Conservation (phyloP, 2,888 invertebrate genomes). For the Belgica antarctica region DNA sequence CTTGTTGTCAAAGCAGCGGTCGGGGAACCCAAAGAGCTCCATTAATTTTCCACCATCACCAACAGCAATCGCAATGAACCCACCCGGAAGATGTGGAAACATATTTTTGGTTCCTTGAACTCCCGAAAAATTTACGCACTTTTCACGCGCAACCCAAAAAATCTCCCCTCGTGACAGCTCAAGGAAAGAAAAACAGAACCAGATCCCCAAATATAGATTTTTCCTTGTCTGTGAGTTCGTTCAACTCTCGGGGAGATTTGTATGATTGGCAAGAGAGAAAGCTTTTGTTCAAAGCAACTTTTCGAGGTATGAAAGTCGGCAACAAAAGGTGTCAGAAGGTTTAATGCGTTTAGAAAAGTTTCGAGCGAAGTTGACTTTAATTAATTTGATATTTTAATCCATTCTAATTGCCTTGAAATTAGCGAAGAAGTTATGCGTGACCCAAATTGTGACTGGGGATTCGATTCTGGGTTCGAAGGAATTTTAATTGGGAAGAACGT, state of each 20-base stretch:
- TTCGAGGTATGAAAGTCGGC: neutral
- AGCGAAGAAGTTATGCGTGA: too few relatives aligned
- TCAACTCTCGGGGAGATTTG: constrained; percentile 38
- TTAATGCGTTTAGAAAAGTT: neutral
- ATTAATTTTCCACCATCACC: constrained; percentile 23
- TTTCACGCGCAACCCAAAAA: neutral
- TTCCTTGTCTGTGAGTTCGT: constrained; percentile 36
- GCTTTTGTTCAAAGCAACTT: neutral
- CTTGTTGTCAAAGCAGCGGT: constrained; percentile 22
- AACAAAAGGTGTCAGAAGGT: neutral
- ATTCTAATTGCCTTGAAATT: too few relatives aligned
- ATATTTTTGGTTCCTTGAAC: neutral
- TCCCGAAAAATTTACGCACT: constrained; percentile 6
- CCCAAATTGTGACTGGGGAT: too few relatives aligned
- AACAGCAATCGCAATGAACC: constrained; percentile 22
- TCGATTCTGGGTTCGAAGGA: too few relatives aligned
- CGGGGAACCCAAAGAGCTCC: constrained; percentile 22
- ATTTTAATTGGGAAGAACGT: neutral
- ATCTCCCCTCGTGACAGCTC: neutral
- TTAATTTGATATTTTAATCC: neutral
- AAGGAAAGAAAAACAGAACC: neutral
- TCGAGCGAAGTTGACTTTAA: neutral
- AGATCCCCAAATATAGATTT: constrained; percentile 28
- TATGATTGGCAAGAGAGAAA: constrained; percentile 24
- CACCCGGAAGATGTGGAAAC: neutral